Evolutionary conservation across 64 coral and sea anemone species (phyloP), one percentile per base, ranked within the genome.

Genomic region (Actinia equina): DNA sequence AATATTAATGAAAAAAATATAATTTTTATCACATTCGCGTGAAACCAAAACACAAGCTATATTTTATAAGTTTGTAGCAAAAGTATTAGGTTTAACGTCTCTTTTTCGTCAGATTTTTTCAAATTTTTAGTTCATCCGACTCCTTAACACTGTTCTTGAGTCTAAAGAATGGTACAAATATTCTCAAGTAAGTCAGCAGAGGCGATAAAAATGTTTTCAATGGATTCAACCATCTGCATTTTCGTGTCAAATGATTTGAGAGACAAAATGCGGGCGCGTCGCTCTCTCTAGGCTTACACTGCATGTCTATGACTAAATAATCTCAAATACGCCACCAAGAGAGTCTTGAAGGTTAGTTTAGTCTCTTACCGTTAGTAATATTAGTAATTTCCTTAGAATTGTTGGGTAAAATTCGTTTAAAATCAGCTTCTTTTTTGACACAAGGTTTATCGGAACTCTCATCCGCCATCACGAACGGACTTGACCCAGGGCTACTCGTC

Each of bases 151-250:
- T 52, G 27, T 81, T 44, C 78, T 81, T 81, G 78, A 81, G 78
- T 37, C 8, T 52, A 23, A 81, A 81, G 78, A 81, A 52, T 81
- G 22, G 44, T 49, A 81, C 27, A 49, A 52, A 81, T 52, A 22
- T 10, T 20, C 43, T 81, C 44, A 81, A 18, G 78, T 49, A 52
- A 81, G 22, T 4, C 4, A 49, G 12, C 15, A 13, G 45, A 44
- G 78, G 78, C 42, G 78, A 52, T 81, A 9, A 81, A 46, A 20
- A 44, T 81, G 44, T 49, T 81, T 81, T 81, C 19, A 30, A 41
- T 74, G n/a, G 69, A 42, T 30, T 74, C 11, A 30, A 74, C n/a
- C 69, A 81, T 81, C 49, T 81, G 78, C 78, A 52, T 81, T 81
- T 81, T 20, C 30, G 15, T 5, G 41, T 37, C 78, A 52, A 18